phyloP scores from a whole-genome alignment of 2,113 vertebrate genomes.

The Paracanthobrama guichenoti region DNA sequence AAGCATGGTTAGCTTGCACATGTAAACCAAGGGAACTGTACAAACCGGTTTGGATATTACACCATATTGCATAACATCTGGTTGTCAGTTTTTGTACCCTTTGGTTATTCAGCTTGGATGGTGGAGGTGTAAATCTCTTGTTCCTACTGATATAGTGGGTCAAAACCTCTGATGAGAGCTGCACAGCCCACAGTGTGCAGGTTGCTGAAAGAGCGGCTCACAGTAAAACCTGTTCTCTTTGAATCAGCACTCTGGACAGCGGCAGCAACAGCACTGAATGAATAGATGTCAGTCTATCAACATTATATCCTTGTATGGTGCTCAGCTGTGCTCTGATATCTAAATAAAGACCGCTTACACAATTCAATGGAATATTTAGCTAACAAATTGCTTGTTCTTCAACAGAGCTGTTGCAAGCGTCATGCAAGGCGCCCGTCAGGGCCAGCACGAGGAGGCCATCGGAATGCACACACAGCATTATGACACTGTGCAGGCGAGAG shows the following conservation, averaged over 20 bases:
- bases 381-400: conserved; percentile 54
- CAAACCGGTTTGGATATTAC: background rate
- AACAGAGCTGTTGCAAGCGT: conserved; percentile 93
- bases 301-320: background rate
- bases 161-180: conserved; percentile 33
- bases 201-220: conserved; percentile 16
- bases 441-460: conserved; percentile 91
- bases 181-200: conserved; percentile 17
- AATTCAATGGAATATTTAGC: conserved; percentile 24
- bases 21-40: background rate
- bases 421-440: conserved; percentile 91
- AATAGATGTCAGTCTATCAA: background rate
- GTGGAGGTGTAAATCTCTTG: conserved; percentile 30
- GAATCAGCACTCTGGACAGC: conserved; percentile 48
- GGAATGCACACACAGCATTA: conserved; percentile 92
- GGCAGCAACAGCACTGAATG: background rate
- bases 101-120: conserved; percentile 5
- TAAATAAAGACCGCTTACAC: background rate
- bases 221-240: background rate
- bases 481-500: conserved; percentile 85
- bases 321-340: background rate
- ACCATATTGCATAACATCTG: conserved; percentile 30
- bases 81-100: conserved; percentile 23
- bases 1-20: background rate
- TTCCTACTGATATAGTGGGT: conserved; percentile 12